phyloP scores from a whole-genome alignment of 2,888 invertebrate species.

The Rhopalosiphum nymphaeae region DNA sequence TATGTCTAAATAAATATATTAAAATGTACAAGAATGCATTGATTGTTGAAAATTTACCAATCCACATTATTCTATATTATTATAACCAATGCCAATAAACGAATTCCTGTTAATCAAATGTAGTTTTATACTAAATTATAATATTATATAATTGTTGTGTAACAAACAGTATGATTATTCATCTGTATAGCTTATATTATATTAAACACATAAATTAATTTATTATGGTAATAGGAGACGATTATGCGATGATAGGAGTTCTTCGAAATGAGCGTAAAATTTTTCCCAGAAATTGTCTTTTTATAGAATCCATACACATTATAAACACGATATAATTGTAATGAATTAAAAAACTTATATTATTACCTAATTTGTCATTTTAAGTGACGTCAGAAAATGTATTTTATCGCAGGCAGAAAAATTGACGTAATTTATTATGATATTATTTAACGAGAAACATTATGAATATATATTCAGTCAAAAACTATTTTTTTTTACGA shows the following conservation, averaged over 20 bases:
- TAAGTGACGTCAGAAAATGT: not conserved
- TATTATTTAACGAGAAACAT: not conserved
- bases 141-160: not conserved
- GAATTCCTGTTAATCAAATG: not conserved
- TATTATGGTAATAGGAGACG: not conserved
- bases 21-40: not conserved
- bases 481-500: not conserved
- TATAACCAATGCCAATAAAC: not conserved
- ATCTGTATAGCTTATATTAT: not conserved
- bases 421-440: not conserved
- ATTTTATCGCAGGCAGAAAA: not conserved
- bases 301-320: not conserved
- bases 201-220: not conserved
- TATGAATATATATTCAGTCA: not conserved
- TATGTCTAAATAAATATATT: not conserved
- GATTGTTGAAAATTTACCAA: not conserved
- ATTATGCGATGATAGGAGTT: not conserved
- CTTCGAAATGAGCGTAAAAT: not conserved
- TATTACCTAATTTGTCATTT: slow-evolving; percentile 1
- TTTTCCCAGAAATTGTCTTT: not conserved
- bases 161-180: not conserved
- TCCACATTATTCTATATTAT: not conserved
- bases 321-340: not conserved
- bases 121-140: not conserved
- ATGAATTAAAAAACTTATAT: not conserved